These are phyloP conservation scores for Neolamprologus modestus DNA, from an alignment of 2,113 vertebrate genomes.

Conservation along the genomic window DNA sequence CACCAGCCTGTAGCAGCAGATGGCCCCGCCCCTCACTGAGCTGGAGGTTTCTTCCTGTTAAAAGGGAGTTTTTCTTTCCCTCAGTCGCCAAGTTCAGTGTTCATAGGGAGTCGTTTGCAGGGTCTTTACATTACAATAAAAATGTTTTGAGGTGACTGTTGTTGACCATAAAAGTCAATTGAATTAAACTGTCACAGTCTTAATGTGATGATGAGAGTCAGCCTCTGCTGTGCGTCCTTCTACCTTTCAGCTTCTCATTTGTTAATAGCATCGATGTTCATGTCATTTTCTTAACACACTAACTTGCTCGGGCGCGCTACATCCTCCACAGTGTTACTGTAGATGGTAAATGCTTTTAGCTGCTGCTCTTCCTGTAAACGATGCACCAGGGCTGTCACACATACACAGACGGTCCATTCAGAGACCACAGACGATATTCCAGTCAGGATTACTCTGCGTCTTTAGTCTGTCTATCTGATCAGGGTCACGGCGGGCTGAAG, in stretches of 20 bases:
- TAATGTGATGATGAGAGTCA: neutral
- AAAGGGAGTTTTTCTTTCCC: neutral
- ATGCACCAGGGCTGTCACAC: neutral
- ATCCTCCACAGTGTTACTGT: neutral
- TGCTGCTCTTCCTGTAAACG: neutral
- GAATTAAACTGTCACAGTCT: neutral
- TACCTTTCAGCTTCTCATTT: neutral
- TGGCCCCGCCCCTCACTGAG: neutral
- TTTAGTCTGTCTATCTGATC: neutral
- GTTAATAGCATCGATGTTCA: neutral
- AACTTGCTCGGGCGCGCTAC: neutral
- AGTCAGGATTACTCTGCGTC: neutral
- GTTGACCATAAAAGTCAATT: fast-evolving
- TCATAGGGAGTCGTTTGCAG: neutral
- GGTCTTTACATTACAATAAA: neutral
- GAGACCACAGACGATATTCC: neutral
- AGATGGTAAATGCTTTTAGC: fast-evolving
- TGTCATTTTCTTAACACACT: neutral
- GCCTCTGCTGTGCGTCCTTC: neutral
- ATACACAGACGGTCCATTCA: neutral
- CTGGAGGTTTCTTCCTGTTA: neutral
- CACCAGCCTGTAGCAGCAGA: neutral
- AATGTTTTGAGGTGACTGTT: neutral
- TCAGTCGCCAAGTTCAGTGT: neutral
- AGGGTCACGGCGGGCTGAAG: neutral